Conservation (phyloP, 2,888 invertebrate genomes). For the Allacma fusca region DNA sequence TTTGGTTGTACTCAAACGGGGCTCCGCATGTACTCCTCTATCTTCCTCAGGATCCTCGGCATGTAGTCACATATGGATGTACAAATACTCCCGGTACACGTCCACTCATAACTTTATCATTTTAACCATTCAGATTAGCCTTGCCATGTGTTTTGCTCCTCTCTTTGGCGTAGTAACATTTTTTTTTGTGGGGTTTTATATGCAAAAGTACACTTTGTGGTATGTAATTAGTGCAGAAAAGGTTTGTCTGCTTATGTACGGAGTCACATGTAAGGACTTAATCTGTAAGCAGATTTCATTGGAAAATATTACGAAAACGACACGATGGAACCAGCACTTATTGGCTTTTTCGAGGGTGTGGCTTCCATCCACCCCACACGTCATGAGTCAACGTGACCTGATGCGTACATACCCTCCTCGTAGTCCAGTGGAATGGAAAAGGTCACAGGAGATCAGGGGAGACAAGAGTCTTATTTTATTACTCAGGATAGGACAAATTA, state of each 20-base stretch:
- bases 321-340: slow-evolving; percentile 23
- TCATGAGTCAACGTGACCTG: slow-evolving; percentile 32
- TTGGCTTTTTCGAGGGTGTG: slow-evolving; percentile 51
- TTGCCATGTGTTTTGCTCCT: not conserved
- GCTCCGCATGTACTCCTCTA: no score
- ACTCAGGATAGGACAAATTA: not conserved
- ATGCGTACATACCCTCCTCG: not conserved
- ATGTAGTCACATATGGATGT: not conserved
- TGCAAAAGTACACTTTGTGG: not conserved
- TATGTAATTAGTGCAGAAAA: not conserved
- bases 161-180: not conserved
- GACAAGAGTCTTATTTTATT: not conserved
- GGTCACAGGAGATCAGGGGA: not conserved
- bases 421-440: not conserved
- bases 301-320: slow-evolving; percentile 20
- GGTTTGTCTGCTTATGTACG: no score
- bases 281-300: not conserved
- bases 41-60: no score
- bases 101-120: not conserved
- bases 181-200: not conserved
- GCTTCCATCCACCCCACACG: slow-evolving; percentile 22
- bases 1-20: no score
- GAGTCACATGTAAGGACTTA: not conserved
- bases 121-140: not conserved
- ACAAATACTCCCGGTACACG: not conserved